Evolutionary conservation across 2,797 vertebrate species (phyloP).

Genomic region (Cercopithecus diana): DNA sequence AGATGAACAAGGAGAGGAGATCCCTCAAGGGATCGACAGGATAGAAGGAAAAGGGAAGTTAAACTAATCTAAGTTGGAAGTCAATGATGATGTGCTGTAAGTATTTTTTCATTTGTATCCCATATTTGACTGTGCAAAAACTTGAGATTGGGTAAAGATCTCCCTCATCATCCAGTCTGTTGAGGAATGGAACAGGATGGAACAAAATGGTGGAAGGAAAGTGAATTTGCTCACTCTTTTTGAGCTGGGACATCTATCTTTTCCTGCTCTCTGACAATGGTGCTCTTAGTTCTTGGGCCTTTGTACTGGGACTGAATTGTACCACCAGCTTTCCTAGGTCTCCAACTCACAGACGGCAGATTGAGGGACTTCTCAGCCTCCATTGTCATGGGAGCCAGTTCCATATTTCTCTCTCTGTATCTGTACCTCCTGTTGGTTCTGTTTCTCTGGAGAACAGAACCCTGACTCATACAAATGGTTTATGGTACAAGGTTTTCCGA

Average conservation of each 20-base stretch:
- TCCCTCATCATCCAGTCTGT: not conserved
- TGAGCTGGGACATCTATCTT: not conserved
- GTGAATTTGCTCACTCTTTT: not conserved
- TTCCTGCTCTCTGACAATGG: not conserved
- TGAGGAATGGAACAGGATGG: not conserved
- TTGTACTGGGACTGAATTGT: not conserved
- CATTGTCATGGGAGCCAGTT: not conserved
- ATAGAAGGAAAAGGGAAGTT: not conserved
- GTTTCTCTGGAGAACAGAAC: not conserved
- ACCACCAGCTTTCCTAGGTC: not conserved
- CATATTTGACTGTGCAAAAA: not conserved
- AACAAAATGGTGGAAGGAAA: not conserved
- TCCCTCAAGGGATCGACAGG: not conserved
- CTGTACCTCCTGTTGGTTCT: not conserved
- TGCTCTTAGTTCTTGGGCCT: not conserved
- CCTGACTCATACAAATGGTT: not conserved
- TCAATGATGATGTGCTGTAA: not conserved
- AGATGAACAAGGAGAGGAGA: not conserved
- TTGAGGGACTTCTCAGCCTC: not conserved
- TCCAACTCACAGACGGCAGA: not conserved
- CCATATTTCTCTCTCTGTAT: not conserved
- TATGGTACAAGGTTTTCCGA: not conserved
- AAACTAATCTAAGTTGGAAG: not conserved
- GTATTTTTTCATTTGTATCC: not conserved
- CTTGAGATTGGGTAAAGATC: not conserved